Evolutionary conservation across 2,797 vertebrate species (phyloP).

Genomic region (Anabas testudineus): DNA sequence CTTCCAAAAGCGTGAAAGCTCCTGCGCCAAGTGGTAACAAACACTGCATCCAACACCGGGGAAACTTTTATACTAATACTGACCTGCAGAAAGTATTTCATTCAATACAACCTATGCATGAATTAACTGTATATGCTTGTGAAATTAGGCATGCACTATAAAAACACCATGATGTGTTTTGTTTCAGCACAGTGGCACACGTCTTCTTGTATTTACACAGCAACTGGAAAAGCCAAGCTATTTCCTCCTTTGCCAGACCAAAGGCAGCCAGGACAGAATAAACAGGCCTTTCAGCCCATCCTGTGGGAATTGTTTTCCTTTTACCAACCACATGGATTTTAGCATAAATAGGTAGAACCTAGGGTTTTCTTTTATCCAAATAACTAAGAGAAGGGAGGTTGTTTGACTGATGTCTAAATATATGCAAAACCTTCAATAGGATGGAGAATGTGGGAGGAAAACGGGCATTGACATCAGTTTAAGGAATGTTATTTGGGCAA

Average conservation of each 20-base stretch:
- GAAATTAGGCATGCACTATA: conserved; percentile 59
- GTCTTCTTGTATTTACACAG: conserved; percentile 73
- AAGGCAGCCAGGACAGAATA: conserved; percentile 66
- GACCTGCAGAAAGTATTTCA: conserved; percentile 39
- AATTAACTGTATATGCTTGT: conserved; percentile 50
- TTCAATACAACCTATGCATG: conserved; percentile 33
- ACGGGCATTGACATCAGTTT: conserved; percentile 17
- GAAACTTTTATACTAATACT: conserved; percentile 38
- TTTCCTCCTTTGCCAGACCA: conserved; percentile 72
- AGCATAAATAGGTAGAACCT: conserved; percentile 65
- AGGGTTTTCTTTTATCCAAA: conserved; percentile 67
- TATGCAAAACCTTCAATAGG: conserved; percentile 57
- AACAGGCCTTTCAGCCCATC: conserved; percentile 69
- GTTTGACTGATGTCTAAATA: conserved; percentile 63
- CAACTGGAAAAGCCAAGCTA: conserved; percentile 70
- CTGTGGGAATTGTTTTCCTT: conserved; percentile 69
- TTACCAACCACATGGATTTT: conserved; percentile 68
- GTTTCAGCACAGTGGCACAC: conserved; percentile 72
- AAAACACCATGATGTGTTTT: conserved; percentile 65
- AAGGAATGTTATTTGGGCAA: conserved; percentile 20
- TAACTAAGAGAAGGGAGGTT: conserved; percentile 51
- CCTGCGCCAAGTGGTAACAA: conserved; percentile 39
- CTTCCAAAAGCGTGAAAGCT: conserved; percentile 48
- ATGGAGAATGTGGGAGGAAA: conserved; percentile 19
- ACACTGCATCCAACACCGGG: conserved; percentile 23